phyloP scores from a whole-genome alignment of 2,888 invertebrate species.

The Ormyrus nitidulus region DNA sequence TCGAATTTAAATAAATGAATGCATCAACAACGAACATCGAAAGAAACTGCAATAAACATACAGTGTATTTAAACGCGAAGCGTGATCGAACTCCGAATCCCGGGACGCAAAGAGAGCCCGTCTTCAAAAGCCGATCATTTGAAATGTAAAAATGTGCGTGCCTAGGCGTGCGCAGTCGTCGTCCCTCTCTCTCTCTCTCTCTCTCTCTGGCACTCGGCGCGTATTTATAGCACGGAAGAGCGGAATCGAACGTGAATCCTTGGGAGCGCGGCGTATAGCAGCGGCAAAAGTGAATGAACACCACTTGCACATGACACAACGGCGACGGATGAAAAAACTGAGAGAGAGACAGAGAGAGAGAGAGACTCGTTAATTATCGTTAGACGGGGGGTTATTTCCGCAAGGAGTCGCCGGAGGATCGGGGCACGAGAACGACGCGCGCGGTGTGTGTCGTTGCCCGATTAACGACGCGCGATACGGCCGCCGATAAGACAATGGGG shows the following conservation, averaged over 20 bases:
- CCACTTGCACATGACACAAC: slow-evolving; percentile 2
- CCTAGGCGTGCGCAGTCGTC: slow-evolving; percentile 9
- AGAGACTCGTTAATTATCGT: slow-evolving; percentile 34
- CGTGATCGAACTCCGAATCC: no score
- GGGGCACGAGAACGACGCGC: slow-evolving; percentile 5
- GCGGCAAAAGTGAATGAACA: slow-evolving; percentile 49
- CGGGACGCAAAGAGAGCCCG: not conserved
- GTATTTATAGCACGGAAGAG: slow-evolving; percentile 53
- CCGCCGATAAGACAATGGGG: slow-evolving; percentile 49
- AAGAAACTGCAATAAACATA: no score
- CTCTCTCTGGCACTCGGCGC: not conserved
- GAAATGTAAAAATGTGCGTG: slow-evolving; percentile 49
- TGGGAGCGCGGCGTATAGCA: slow-evolving; percentile 28
- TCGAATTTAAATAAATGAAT: no score
- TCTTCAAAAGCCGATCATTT: slow-evolving; percentile 18
- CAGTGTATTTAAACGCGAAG: no score
- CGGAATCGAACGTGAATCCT: slow-evolving; percentile 53
- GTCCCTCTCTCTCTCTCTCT: not conserved
- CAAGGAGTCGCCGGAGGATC: not conserved
- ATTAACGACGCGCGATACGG: slow-evolving; percentile 52
- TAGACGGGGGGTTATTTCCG: slow-evolving; percentile 4
- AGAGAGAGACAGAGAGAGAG: slow-evolving; percentile 10
- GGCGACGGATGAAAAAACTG: not conserved
- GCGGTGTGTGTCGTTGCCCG: slow-evolving; percentile 42
- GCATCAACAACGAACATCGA: no score